Evolutionary conservation across 2,113 vertebrate genomes (phyloP), one percentile per base, ranked within the genome.

Genomic region (Lethenteron reissneri): DNA sequence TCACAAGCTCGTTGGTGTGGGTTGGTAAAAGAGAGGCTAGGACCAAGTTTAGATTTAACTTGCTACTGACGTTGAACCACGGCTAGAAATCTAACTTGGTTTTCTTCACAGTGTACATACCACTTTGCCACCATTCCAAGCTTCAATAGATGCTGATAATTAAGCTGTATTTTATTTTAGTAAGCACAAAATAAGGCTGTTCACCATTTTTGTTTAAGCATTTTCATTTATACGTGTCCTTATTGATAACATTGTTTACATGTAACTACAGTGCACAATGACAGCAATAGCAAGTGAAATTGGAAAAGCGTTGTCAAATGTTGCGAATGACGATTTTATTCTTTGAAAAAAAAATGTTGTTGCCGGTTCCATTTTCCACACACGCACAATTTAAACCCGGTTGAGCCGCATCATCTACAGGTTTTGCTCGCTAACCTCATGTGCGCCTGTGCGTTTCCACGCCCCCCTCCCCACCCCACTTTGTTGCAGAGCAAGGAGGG

Each of bases 401-500:
- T 17, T 13, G 21, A 2, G 21, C 56, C 12, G 58, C 9, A n/a
- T 7, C 70, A 58, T 58, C 14, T 41, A 15, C 2, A 15, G 10
- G 56, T 14, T 71, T 12, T 58, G 2, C 58, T 7, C 12, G n/a
- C 13, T 2, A 56, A 56, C 58, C 70, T 9, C 56, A 15, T 57
- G 10, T 3, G 12, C 69, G n/a, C 12, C 14, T 56, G 11, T 4
- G 19, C 41, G 11, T 12, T 19, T 19, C 13, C n/a, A 12, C 41
- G 10, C 70, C 25, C 11, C 15, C 56, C n/a, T n/a, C 13, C 15
- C 8, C 57, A 13, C 56, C 14, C 56, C 5, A 41, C 56, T n/a
- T 25, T 11, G 25, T 14, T 75, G 4, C 74, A 92, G 89, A 91
- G 88, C 80, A 92, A 90, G 77, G 89, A 92, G 72, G 89, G 89